A percentile compares a stretch with the other conserved stretches of the same genome.
phyloP scores from a whole-genome alignment of 2,797 vertebrate species.

The Danio kyathit region DNA sequence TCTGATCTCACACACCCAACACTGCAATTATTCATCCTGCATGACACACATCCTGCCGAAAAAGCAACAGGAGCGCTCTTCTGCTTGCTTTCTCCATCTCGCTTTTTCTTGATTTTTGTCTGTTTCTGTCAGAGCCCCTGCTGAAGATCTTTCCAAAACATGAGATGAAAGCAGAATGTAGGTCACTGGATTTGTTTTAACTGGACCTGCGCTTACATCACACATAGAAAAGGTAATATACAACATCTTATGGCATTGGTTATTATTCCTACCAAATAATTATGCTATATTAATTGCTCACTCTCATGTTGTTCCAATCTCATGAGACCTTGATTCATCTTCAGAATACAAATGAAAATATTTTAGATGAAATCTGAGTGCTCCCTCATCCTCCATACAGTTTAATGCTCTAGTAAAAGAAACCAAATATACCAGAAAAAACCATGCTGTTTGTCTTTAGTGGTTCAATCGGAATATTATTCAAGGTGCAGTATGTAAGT shows the following conservation, averaged over 20 bases:
- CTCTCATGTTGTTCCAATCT: no score
- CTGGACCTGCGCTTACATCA: slow-evolving; percentile 52
- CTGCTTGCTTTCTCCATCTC: slow-evolving; percentile 5
- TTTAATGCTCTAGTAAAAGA: no score
- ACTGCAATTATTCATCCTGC: slow-evolving; percentile 53
- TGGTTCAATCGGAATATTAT: no score
- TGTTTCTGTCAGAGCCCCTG: slow-evolving; percentile 28
- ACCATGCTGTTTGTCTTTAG: no score
- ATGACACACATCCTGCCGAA: slow-evolving; percentile 54
- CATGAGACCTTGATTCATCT: no score
- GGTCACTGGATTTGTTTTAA: slow-evolving; percentile 46
- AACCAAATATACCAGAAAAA: no score
- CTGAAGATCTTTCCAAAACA: slow-evolving; percentile 27
- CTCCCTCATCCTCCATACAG: no score
- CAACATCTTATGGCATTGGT: slow-evolving; percentile 5
- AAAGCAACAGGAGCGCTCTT: slow-evolving; percentile 32
- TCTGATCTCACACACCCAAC: slow-evolving; percentile 47
- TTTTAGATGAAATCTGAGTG: no score
- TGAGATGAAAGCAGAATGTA: slow-evolving; percentile 38
- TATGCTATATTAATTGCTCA: no score
- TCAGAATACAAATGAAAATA: no score
- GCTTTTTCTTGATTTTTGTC: slow-evolving; percentile 3
- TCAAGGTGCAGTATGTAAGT: no score
- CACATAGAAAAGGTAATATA: slow-evolving; percentile 29
- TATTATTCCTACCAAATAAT: neutral